Evolutionary conservation across 2,113 vertebrate genomes (phyloP), one percentile per base, ranked within the genome.

Genomic region (Sylvietta virens): DNA sequence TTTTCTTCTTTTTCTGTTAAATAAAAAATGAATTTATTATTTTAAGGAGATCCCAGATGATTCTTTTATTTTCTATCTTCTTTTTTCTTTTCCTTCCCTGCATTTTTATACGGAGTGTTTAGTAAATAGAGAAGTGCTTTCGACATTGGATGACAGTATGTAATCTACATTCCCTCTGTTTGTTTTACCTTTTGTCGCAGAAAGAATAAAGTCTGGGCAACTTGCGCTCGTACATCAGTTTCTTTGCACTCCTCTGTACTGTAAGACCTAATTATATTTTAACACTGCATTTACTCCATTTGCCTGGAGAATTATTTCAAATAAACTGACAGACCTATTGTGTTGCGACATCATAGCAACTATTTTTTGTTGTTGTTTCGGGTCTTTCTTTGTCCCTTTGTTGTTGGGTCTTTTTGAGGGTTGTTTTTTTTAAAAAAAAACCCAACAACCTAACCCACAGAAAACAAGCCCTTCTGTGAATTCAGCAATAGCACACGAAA

Each of bases 221-320:
- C 96, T 97, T 96, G 37, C 22, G 42, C 70, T 71, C 48, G 84
- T 96, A 92, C 95, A 96, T 95, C 95, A 89, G 91, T 97, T 95
- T 91, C 85, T 94, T 86, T 83, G 90, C 96, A 65, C 94, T 93
- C 81, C 71, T 96, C 91, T 78, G 91, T 97, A 97, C 95, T 66
- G 60, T 97, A 97, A 95, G 96, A 98, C 91, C 93, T 98, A 97
- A 98, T 98, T 98, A 97, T 98, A 97, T 98, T 98, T 97, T 97
- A 98, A 97, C 93, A 96, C 95, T 79, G 94, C 96, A 95, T 97
- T 97, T 97, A 91, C 91, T 94, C 89, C 92, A 71, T 95, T 97
- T 98, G 88, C 95, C 91, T 91, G 90, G 88, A 97, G 96, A 97
- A 97, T 98, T 94, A 95, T 97, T 97, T 98, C 95, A 97, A 96